Base-by-base conservation (phyloP, 1,140 invertebrate genomes). In the Vanessa atalanta region DNA sequence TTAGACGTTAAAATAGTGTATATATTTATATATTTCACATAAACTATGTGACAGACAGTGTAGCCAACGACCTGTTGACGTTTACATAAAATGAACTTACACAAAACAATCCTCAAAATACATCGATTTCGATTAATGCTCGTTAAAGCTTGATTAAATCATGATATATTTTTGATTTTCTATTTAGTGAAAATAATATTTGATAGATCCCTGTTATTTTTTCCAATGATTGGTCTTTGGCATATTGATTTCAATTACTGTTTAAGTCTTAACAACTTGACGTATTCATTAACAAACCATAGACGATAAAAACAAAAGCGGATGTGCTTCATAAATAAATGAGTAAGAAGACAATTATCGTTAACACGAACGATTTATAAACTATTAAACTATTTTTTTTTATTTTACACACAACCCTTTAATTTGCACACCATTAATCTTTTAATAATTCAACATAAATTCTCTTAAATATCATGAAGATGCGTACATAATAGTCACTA, bases 371-470 rank as follows among this genome's bases (percentile, higher is more conserved):
- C 84, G 80, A 88, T 85, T 88, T 89, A 89, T 76, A 89, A 31
- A 87, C 84, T 91, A 89, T 86, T 89, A 85, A 87, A 88, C 86
- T 90, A 90, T 90, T 31, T 86, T 90, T n/a, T 86, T 92, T 90
- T 88, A 90, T 86, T 90, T 91, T 93, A 93, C 90, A 93, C 90
- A 93, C 90, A 93, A 93, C 90, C 90, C 86, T 93, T 91, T 90
- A 90, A 88, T 91, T 91, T 93, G 90, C 90, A 93, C 90, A 90
- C 90, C 89, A 85, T 91, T 90, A 88, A 84, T 82, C 80, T 63
- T 88, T 85, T 81, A 85, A 84, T 83, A 83, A 87, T 83, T 78
- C 82, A 88, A 78, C 70, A 83, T 84, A 88, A 83, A 60, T 78
- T 81, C 73, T 78, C 78, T 85, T 83, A 83, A 81, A 69, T 63